Evolutionary conservation across 2,797 vertebrate genomes (phyloP), one percentile per base, ranked within the genome.

Genomic region (Spondyliosoma cantharus): DNA sequence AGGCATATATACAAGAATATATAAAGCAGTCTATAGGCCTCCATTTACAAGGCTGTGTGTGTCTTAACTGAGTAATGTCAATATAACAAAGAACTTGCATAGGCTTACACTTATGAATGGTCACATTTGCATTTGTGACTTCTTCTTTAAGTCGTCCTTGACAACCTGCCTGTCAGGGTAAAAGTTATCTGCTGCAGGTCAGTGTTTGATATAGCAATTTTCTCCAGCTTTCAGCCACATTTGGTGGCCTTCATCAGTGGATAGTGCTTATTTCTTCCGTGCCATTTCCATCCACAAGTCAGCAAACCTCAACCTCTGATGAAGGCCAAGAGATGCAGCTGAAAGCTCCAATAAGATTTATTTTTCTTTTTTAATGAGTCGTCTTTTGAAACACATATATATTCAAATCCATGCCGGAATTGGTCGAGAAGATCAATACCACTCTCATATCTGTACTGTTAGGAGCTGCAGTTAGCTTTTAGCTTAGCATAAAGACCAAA

Each of bases 61-160:
- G 64, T 3, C 27, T 13, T 27, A 13, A 27, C 24, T 9, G 13
- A 43, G 19, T 49, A 58, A 43, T 63, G 67, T 79, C 64, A 74
- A 48, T 42, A 54, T 59, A 76, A 52, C 52, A 63, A 20, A 17
- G 25, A 60, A 3, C 61, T 58, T 59, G 45, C 0, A 13, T 29
- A 49, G 8, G 6, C 76, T 64, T 59, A n/a, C 15, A n/a, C 9
- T n/a, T 29, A 56, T 25, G 50, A 49, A 29, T 16, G n/a, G 14
- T 45, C 20, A 27, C 19, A 68, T 88, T 69, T 80, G 20, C 11
- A 49, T 71, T 7, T n/a, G 69, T 52, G 66, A 63, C 61, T 20
- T 16, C 19, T 32, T 19, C 19, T 60, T 3, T 68, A 64, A 67
- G 27, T 58, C 25, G 17, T 59, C 52, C 12, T 53, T 61, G 63